A percentile compares a stretch with the other conserved stretches of the same genome.
These are phyloP conservation scores for Fissipunctia ypsillon DNA, from an alignment of 2,888 invertebrate genomes.

Conservation along the genomic window DNA sequence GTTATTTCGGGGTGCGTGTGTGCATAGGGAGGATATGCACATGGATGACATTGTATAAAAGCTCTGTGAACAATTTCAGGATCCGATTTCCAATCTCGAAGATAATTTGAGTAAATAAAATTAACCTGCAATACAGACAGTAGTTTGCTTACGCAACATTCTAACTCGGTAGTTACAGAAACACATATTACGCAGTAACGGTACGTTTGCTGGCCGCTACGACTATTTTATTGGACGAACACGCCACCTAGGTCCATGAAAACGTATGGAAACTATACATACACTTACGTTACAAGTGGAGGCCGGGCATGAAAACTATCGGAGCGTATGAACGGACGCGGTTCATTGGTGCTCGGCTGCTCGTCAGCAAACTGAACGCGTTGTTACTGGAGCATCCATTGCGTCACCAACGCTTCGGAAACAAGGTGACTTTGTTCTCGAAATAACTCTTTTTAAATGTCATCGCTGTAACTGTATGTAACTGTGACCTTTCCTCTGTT, in stretches of 20 bases:
- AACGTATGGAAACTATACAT: constrained; percentile 14
- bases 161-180: neutral
- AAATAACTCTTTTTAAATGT: constrained; percentile 16
- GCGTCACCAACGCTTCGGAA: constrained; percentile 33
- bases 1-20: constrained; percentile 35
- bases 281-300: constrained; percentile 38
- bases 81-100: neutral
- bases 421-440: constrained; percentile 5
- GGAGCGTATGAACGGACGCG: constrained; percentile 67
- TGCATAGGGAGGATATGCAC: constrained; percentile 7
- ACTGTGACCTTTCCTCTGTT: neutral
- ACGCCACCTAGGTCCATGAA: constrained; percentile 13
- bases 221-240: constrained; percentile 23
- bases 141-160: neutral
- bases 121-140: neutral
- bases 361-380: constrained; percentile 65
- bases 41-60: constrained; percentile 6
- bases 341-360: constrained; percentile 69
- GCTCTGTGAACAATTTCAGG: neutral
- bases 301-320: constrained; percentile 61
- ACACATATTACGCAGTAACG: constrained; percentile 7
- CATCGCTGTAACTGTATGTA: neutral
- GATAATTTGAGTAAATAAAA: neutral
- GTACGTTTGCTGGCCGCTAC: constrained; percentile 17
- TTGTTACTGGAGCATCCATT: constrained; percentile 64